Percentiles rank a stretch among this genome's conserved stretches.
Conservation (phyloP, 1,140 invertebrate species). For the Penaeus indicus region DNA sequence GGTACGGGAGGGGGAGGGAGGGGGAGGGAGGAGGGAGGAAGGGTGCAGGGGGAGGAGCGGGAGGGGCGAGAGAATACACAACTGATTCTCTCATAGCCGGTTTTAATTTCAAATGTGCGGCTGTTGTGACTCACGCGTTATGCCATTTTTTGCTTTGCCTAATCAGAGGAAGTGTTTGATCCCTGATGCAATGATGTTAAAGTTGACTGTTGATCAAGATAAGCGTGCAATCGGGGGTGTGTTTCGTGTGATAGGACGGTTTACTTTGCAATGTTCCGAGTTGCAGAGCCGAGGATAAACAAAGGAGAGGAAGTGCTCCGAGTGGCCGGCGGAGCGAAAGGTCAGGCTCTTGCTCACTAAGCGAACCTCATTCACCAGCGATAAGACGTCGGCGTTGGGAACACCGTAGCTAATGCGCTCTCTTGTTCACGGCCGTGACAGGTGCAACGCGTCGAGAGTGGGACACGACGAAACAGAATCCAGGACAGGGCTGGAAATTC, state of each 20-base stretch:
- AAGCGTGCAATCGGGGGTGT: too few species aligned
- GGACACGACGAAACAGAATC: too few species aligned
- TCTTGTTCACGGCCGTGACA: neutral
- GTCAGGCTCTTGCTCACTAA: neutral
- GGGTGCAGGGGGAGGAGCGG: neutral
- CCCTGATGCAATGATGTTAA: too few species aligned
- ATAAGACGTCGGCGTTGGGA: neutral
- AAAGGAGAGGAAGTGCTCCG: too few species aligned
- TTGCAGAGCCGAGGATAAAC: too few species aligned
- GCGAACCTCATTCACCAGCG: neutral
- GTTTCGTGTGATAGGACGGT: too few species aligned
- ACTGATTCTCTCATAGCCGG: constrained; percentile 4
- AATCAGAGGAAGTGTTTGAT: too few species aligned
- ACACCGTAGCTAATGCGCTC: neutral
- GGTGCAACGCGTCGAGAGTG: neutral
- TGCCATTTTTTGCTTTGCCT: too few species aligned
- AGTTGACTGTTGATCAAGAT: too few species aligned
- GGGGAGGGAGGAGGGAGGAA: neutral
- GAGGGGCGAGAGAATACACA: neutral
- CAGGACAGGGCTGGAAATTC: too few species aligned
- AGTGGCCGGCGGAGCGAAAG: neutral
- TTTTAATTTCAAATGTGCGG: constrained; percentile 14
- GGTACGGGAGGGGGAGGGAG: neutral
- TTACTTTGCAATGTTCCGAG: too few species aligned
- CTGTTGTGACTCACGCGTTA: neutral